Conservation (phyloP, 2,113 vertebrate species). For the Acrocephalus arundinaceus region DNA sequence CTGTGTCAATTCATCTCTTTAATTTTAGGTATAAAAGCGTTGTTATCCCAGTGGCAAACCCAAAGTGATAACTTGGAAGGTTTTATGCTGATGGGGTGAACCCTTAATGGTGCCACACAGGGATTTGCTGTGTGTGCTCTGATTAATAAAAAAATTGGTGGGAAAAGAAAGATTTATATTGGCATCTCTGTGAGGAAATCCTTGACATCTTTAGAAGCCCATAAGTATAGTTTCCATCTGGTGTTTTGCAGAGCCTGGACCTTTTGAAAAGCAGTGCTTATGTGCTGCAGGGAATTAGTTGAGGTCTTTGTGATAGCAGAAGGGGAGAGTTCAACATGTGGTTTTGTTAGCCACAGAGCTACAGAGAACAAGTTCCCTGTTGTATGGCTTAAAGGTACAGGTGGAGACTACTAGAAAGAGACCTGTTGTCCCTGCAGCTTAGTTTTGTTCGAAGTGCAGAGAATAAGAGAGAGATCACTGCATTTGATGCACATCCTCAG, state of each 20-base stretch:
- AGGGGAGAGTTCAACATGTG: conserved; percentile 13
- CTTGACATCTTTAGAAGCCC: conserved; percentile 17
- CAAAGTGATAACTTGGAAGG: background rate
- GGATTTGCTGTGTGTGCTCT: conserved; percentile 27
- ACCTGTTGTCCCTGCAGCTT: background rate
- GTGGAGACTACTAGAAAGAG: background rate
- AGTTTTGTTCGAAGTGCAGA: background rate
- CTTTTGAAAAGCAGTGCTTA: background rate
- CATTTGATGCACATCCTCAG: background rate
- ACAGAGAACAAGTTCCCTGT: background rate
- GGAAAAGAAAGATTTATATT: background rate
- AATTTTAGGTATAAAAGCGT: conserved; percentile 8
- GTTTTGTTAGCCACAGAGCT: background rate
- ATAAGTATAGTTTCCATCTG: conserved; percentile 19
- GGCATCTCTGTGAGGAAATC: background rate
- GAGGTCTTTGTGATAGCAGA: conserved; percentile 9
- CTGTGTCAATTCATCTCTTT: background rate
- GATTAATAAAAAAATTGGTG: conserved; percentile 24
- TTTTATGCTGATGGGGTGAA: conserved; percentile 32
- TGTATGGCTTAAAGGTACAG: conserved; percentile 2
- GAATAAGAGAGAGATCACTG: background rate
- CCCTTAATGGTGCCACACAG: background rate
- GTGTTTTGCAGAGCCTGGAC: background rate
- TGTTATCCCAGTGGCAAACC: conserved; percentile 26
- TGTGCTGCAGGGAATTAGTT: conserved; percentile 30